Evolutionary conservation across 2,797 vertebrate species (phyloP).

Genomic region (Chromobotia macracanthus): DNA sequence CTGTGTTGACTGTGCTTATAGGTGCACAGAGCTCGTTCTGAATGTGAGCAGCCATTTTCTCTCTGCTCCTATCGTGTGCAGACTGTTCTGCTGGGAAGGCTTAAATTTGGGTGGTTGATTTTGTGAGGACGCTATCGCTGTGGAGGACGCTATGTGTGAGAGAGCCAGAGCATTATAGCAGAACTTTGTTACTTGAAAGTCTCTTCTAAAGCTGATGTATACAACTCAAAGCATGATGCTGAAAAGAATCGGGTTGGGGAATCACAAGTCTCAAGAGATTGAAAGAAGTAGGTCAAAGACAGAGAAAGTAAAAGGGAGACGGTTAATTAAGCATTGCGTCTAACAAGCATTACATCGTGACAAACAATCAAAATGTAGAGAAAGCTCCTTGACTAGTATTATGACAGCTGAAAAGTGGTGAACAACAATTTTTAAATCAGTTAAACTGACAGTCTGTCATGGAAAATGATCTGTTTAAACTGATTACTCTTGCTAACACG

Average conservation of each 20-base stretch:
- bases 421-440: neutral
- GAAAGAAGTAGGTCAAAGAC: slow-evolving; percentile 17
- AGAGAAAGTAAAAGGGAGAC: neutral
- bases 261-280: slow-evolving; percentile 33
- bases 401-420: neutral
- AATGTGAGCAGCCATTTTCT: slow-evolving; percentile 56
- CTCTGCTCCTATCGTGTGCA: slow-evolving; percentile 25
- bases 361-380: slow-evolving; percentile 24
- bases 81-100: slow-evolving; percentile 20
- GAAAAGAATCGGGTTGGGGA: slow-evolving; percentile 31
- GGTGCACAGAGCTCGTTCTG: slow-evolving; percentile 21
- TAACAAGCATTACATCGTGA: slow-evolving; percentile 19
- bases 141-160: neutral
- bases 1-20: slow-evolving; percentile 61
- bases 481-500: neutral
- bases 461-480: slow-evolving; percentile 6
- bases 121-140: neutral
- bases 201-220: slow-evolving; percentile 8
- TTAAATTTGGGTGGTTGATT: slow-evolving; percentile 43
- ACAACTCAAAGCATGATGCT: slow-evolving; percentile 32
- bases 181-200: slow-evolving; percentile 31
- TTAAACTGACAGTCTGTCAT: slow-evolving; percentile 9
- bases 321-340: slow-evolving; percentile 13
- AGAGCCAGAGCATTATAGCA: slow-evolving; percentile 8
- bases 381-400: slow-evolving; percentile 25